phyloP scores from a whole-genome alignment of 2,113 vertebrate genomes.

The Callipepla californica region DNA sequence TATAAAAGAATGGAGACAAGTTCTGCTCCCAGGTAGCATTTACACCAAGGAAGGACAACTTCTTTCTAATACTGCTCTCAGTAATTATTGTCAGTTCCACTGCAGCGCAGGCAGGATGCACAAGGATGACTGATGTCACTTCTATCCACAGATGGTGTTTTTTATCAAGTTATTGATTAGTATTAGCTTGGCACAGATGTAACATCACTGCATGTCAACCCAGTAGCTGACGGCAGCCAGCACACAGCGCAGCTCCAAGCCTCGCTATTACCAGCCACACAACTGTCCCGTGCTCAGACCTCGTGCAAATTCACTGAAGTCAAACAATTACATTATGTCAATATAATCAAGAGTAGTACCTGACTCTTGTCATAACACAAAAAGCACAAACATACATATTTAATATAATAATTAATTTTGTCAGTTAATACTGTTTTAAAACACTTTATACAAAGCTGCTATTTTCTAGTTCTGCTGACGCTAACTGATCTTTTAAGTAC shows the following conservation, averaged over 20 bases:
- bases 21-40: neutral
- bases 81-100: neutral
- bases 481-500: neutral
- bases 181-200: neutral
- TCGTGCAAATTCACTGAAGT: neutral
- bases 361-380: neutral
- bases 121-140: neutral
- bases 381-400: neutral
- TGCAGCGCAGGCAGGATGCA: neutral
- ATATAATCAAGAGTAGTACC: neutral
- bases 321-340: neutral
- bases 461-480: neutral
- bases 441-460: neutral
- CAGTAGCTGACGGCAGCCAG: neutral
- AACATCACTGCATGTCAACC: neutral
- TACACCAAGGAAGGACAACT: neutral
- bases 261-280: neutral
- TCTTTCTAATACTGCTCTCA: neutral
- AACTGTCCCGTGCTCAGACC: fast-evolving
- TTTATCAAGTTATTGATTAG: neutral
- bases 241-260: neutral
- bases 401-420: too few relatives aligned
- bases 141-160: neutral
- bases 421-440: neutral
- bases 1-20: neutral